phyloP scores from a whole-genome alignment of 2,797 vertebrate genomes.

The Staurois parvus region DNA sequence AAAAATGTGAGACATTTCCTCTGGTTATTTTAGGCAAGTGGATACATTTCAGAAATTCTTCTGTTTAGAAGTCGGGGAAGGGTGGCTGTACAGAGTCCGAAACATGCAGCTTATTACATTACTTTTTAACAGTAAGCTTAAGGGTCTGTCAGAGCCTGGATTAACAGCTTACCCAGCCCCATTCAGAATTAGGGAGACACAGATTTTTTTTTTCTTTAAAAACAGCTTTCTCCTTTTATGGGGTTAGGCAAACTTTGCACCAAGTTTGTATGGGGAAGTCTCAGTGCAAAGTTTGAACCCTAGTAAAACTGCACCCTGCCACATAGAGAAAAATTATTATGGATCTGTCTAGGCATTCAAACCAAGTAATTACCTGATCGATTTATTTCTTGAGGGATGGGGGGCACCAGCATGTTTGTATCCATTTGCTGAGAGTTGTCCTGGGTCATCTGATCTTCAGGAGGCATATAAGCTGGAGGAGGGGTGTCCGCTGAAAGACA shows the following conservation, averaged over 20 bases:
- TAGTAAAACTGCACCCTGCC: not conserved
- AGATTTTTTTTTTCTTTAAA: too few relatives aligned
- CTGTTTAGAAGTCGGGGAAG: not conserved
- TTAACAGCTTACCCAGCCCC: not conserved
- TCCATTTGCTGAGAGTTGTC: slow-evolving; percentile 98
- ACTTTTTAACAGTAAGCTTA: not conserved
- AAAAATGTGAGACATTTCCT: slow-evolving; percentile 28
- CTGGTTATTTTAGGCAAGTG: slow-evolving; percentile 30
- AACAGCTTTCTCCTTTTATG: not conserved
- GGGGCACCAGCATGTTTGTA: slow-evolving; percentile 88
- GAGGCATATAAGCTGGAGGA: slow-evolving; percentile 95
- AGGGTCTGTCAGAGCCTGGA: not conserved
- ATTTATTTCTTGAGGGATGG: slow-evolving; percentile 87
- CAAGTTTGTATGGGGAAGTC: too few relatives aligned
- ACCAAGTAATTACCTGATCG: slow-evolving; percentile 81
- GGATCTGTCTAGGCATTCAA: too few relatives aligned
- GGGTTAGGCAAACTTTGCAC: not conserved
- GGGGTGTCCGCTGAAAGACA: slow-evolving; percentile 86
- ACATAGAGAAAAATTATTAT: not conserved
- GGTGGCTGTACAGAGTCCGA: not conserved
- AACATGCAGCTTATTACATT: not conserved
- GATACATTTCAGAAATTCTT: slow-evolving; percentile 33
- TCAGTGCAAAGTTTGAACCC: too few relatives aligned
- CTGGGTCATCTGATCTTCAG: slow-evolving; percentile 96
- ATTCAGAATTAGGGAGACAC: not conserved